These are phyloP conservation scores for Heliconius sara DNA, from an alignment of 2,888 invertebrate genomes.

Conservation along the genomic window DNA sequence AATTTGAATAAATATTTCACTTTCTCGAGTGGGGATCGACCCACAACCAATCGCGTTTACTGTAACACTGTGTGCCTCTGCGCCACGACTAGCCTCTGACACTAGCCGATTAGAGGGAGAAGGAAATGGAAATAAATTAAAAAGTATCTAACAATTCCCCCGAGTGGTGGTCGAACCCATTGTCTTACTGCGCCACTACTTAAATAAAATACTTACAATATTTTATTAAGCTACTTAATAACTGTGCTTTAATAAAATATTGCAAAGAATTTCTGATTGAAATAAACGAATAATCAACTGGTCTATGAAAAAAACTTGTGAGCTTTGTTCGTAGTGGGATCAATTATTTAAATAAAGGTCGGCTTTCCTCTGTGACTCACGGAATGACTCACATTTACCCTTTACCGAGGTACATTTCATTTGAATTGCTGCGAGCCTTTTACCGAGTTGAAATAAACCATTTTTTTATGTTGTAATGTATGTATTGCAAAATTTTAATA, in stretches of 20 bases:
- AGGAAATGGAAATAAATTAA: neutral
- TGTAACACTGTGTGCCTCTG: no score
- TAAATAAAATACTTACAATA: no score
- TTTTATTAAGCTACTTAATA: no score
- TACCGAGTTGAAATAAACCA: conserved; percentile 7
- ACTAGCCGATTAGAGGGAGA: neutral
- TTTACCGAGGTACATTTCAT: conserved; percentile 29
- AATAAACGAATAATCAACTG: conserved; percentile 5
- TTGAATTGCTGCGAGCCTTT: conserved; percentile 28
- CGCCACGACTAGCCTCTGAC: no score
- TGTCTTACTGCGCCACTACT: neutral
- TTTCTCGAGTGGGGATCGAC: no score
- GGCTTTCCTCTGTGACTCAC: conserved; percentile 44
- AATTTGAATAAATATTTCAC: no score
- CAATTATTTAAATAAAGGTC: conserved; percentile 45
- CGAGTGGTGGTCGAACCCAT: neutral
- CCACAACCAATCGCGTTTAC: no score
- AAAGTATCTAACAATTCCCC: neutral
- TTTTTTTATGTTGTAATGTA: neutral
- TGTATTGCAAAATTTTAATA: neutral
- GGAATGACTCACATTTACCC: conserved; percentile 44
- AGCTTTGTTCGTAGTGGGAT: conserved; percentile 36
- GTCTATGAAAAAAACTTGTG: neutral
- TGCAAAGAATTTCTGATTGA: neutral
- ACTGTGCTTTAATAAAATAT: neutral